phyloP scores from a whole-genome alignment of 2,113 vertebrate genomes.

The Rhea pennata region DNA sequence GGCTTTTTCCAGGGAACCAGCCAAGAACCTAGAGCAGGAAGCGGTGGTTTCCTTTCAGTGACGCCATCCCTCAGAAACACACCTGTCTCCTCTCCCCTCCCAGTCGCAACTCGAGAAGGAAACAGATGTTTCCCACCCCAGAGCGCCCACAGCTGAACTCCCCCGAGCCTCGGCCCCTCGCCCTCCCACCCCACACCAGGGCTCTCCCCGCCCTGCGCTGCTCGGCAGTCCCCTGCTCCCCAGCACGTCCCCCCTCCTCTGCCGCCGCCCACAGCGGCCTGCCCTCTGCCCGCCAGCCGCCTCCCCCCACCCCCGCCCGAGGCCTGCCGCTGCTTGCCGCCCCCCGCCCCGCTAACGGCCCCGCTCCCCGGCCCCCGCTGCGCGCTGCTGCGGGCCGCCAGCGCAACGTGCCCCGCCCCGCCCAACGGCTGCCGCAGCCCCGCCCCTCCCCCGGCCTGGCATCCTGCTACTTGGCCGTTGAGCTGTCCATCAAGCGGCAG shows the following conservation, averaged over 20 bases:
- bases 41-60: accelerated
- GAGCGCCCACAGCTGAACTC: accelerated
- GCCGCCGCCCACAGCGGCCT: no score
- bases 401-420: not conserved
- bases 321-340: accelerated
- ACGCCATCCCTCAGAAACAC: not conserved
- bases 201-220: not conserved
- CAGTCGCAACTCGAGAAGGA: accelerated
- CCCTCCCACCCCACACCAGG: not conserved
- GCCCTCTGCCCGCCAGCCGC: no score
- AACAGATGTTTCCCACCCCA: not conserved
- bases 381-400: not conserved
- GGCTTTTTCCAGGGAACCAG: not conserved
- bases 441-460: accelerated
- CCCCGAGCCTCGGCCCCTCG: no score
- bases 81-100: not conserved
- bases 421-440: not conserved
- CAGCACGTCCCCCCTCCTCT: not conserved
- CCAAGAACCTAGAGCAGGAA: accelerated
- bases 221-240: no score
- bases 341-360: accelerated
- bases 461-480: accelerated
- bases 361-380: no score
- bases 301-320: not conserved
- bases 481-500: not conserved